Evolutionary conservation across 2,113 vertebrate genomes (phyloP).

Genomic region (Oreochromis niloticus): DNA sequence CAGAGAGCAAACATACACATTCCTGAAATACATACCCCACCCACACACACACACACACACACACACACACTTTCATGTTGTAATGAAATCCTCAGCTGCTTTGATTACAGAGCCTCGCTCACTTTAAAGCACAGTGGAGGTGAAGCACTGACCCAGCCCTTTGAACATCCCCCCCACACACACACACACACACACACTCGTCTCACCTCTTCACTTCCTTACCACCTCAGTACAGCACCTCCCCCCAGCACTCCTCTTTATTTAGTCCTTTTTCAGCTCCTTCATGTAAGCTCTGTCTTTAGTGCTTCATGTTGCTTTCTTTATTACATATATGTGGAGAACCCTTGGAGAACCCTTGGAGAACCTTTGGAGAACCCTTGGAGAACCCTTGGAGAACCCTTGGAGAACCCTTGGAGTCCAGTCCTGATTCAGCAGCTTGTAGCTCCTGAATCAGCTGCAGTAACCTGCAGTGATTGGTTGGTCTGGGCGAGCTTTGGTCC

Average conservation of each 20-base stretch:
- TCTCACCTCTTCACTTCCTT: constrained; percentile 19
- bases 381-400: neutral
- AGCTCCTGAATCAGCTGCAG: too few species aligned
- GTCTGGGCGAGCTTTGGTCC: neutral
- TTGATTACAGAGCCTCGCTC: too few species aligned
- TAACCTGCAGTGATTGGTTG: neutral
- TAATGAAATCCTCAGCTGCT: too few species aligned
- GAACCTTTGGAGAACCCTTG: neutral
- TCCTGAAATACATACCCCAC: neutral
- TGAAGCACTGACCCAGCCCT: constrained; percentile 10
- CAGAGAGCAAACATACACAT: neutral
- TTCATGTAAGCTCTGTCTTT: neutral
- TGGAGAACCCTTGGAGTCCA: neutral
- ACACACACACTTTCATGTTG: too few species aligned
- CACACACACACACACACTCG: too few species aligned
- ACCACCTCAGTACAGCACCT: neutral
- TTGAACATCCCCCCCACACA: neutral
- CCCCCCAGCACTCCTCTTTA: neutral
- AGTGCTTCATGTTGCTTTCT: neutral
- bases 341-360: neutral
- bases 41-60: neutral
- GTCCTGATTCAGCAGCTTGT: too few species aligned
- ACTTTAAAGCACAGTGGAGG: constrained; percentile 22
- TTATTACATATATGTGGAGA: neutral
- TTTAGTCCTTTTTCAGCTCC: neutral